Conservation (phyloP, 1,140 invertebrate species). For the Drosophila malerkotliana region DNA sequence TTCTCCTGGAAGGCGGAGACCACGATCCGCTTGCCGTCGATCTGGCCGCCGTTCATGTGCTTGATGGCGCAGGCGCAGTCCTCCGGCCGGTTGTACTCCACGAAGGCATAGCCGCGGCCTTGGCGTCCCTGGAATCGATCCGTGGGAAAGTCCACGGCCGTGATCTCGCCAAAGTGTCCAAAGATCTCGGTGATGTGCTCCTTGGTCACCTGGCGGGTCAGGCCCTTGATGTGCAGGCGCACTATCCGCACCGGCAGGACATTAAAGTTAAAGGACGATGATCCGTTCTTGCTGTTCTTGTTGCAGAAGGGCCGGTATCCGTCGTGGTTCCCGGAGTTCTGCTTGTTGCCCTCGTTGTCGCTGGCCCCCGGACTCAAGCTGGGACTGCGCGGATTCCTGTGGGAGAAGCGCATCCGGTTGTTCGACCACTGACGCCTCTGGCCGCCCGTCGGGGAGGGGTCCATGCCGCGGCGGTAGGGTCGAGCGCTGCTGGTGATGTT, state of each 20-base stretch:
- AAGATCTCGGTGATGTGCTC: conserved; percentile 59
- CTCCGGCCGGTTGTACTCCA: conserved; percentile 42
- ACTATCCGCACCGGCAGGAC: conserved; percentile 9
- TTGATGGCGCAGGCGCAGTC: conserved; percentile 52
- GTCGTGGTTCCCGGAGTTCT: no score
- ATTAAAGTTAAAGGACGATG: not conserved
- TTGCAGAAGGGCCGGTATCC: no score
- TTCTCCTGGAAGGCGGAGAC: conserved; percentile 47
- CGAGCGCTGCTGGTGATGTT: not conserved
- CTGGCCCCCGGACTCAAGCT: not conserved
- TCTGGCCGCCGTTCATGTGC: conserved; percentile 60
- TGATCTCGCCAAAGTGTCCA: conserved; percentile 44
- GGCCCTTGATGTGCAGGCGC: conserved; percentile 55
- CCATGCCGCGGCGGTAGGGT: not conserved
- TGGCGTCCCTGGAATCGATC: conserved; percentile 13
- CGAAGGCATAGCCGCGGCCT: conserved; percentile 61
- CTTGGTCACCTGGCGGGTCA: conserved; percentile 56
- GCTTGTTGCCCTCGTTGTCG: not conserved
- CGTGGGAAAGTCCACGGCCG: conserved; percentile 57
- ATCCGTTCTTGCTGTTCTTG: not conserved
- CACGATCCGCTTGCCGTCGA: conserved; percentile 47
- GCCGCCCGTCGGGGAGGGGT: no score
- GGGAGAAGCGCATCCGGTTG: not conserved
- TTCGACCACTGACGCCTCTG: not conserved
- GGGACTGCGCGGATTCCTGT: not conserved